phyloP scores from a whole-genome alignment of 2,888 invertebrate species.

The Tortricodes alternella region DNA sequence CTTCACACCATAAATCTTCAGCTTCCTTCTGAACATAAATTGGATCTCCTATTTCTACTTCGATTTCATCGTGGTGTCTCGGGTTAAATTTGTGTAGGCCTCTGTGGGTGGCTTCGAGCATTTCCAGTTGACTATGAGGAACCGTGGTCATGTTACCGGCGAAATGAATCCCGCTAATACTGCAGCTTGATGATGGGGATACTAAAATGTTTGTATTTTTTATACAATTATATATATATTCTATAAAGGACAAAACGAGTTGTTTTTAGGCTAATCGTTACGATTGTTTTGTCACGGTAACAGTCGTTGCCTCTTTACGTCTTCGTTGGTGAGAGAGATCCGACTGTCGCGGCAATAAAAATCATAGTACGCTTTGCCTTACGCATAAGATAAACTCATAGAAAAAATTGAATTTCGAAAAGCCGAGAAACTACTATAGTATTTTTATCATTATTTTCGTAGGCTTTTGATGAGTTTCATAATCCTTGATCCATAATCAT shows the following conservation, averaged over 20 bases:
- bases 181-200: conserved; percentile 84
- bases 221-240: background rate
- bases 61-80: conserved; percentile 96
- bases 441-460: too few species aligned
- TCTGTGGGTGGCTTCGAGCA: conserved; percentile 96
- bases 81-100: conserved; percentile 98
- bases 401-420: too few species aligned
- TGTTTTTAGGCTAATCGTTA: background rate
- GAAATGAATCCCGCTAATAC: conserved; percentile 79
- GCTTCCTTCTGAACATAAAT: conserved; percentile 98
- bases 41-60: conserved; percentile 98
- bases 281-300: too few species aligned
- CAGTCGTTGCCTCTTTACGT: too few species aligned
- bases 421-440: too few species aligned
- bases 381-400: too few species aligned
- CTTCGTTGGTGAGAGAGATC: too few species aligned
- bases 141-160: conserved; percentile 86
- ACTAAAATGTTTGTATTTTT: conserved; percentile 55
- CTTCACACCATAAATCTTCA: conserved; percentile 99
- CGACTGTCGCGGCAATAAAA: too few species aligned
- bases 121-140: conserved; percentile 90
- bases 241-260: background rate
- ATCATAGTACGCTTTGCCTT: too few species aligned
- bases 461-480: too few species aligned
- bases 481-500: too few species aligned